Evolutionary conservation across 2,797 vertebrate species (phyloP), one percentile per base, ranked within the genome.

Genomic region (Sebastes trivittatus): DNA sequence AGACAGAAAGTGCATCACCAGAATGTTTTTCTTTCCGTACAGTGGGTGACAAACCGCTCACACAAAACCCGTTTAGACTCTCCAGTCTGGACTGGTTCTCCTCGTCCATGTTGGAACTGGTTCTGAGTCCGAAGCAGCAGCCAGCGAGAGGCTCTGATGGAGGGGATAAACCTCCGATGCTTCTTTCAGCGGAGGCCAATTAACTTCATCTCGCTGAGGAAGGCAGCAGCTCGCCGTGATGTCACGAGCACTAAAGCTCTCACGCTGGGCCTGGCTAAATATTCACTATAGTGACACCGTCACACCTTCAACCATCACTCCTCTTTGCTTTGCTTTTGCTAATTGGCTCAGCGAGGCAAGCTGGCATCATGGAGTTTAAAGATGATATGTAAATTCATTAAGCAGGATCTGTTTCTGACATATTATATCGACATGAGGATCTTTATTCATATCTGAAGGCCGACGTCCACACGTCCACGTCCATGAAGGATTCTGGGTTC

Each of bases 221-320:
- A 90, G 84, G 87, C 84, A 71, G 79, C 75, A 23, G 80, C 77
- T 78, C 36, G 65, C 69, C 82, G 83, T 85, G 80, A 84, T 86
- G 89, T 88, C 86, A 87, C 83, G 85, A 80, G 82, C 46, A 42
- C 82, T 90, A 61, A 86, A 84, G 38, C 16, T 27, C 65, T 88
- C 60, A 49, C 38, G 23, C 60, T 55, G 54, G 59, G 74, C 81
- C 27, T 27, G 70, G 42, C 14, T 75, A 81, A 25, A 13, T 34
- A 64, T 61, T 69, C 67, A 65, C 69, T 30, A 38, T 5, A 64
- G 62, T 78, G 72, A 71, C 75, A 60, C 58, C 46, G 72, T 72
- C 27, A 42, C 73, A 62, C 60, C 79, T 82, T 84, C 69, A 78
- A 68, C 80, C 87, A 78, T 80, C 55, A 72, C 78, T 72, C 18